Percentiles rank a stretch among this genome's conserved stretches.
These are phyloP conservation scores for Illadopsis cleaveri DNA, from an alignment of 2,113 vertebrate genomes.

Conservation along the genomic window DNA sequence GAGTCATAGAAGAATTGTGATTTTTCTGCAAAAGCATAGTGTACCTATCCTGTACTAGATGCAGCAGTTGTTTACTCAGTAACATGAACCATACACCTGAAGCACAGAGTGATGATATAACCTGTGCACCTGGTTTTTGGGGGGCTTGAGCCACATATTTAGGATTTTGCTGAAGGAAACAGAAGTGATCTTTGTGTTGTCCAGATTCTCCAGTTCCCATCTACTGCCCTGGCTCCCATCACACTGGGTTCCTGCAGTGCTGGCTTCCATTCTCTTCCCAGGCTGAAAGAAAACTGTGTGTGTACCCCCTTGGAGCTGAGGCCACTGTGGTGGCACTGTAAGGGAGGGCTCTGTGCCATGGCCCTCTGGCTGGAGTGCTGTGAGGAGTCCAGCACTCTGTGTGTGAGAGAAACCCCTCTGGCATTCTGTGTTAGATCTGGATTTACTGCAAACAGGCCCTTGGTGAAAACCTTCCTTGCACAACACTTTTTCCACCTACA, in stretches of 20 bases:
- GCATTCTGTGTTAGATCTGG: not conserved
- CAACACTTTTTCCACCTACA: not conserved
- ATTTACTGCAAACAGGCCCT: slow-evolving; percentile 17
- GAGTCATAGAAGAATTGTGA: not conserved
- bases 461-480: slow-evolving; percentile 21
- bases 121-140: not conserved
- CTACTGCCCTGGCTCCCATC: not conserved
- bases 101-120: not conserved
- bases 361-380: not conserved
- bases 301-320: not conserved
- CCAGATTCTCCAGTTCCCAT: not conserved
- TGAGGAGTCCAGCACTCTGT: not conserved
- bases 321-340: not conserved
- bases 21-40: not conserved
- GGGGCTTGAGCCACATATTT: not conserved
- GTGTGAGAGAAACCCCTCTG: slow-evolving; percentile 1
- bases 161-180: not conserved
- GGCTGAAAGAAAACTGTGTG: not conserved
- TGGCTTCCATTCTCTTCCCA: not conserved
- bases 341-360: not conserved
- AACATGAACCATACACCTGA: not conserved
- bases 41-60: accelerated
- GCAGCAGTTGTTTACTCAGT: not conserved
- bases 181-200: not conserved
- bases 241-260: accelerated